phyloP scores from a whole-genome alignment of 64 coral and sea anemone genomes.

The Anthopleura sola region DNA sequence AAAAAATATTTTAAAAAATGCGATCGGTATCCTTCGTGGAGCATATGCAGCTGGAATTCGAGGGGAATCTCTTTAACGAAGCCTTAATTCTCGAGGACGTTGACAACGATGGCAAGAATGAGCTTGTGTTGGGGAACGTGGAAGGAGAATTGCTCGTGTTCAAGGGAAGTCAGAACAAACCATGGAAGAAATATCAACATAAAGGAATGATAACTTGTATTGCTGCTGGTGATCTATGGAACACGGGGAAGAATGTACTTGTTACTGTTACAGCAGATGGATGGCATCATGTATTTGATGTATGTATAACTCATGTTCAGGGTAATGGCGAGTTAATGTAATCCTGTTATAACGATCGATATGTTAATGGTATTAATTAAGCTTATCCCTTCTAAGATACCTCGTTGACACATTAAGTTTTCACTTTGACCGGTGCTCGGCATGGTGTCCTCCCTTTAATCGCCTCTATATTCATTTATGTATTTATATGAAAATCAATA shows the following conservation, averaged over 20 bases:
- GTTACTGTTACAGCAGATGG: conserved; percentile 88
- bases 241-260: conserved; percentile 65
- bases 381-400: too few species aligned
- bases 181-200: conserved; percentile 58
- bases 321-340: too few species aligned
- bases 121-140: conserved; percentile 77
- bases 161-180: conserved; percentile 55
- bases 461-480: too few species aligned
- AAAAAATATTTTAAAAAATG: conserved; percentile 24
- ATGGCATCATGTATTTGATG: conserved; percentile 79
- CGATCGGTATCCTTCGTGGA: conserved; percentile 96
- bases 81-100: conserved; percentile 73
- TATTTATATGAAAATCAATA: too few species aligned
- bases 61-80: conserved; percentile 72
- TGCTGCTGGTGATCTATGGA: conserved; percentile 75
- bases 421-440: too few species aligned
- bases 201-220: conserved; percentile 93
- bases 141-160: conserved; percentile 89
- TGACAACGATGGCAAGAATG: conserved; percentile 77
- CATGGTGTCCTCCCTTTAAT: too few species aligned
- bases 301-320: conserved; percentile 15
- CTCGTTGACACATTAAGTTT: too few species aligned
- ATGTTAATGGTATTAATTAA: too few species aligned
- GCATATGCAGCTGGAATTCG: conserved; percentile 76
- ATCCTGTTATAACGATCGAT: too few species aligned